Percentiles rank a stretch among this genome's conserved stretches.
phyloP scores from a whole-genome alignment of 2,797 vertebrate species.

The Rachycentron canadum region DNA sequence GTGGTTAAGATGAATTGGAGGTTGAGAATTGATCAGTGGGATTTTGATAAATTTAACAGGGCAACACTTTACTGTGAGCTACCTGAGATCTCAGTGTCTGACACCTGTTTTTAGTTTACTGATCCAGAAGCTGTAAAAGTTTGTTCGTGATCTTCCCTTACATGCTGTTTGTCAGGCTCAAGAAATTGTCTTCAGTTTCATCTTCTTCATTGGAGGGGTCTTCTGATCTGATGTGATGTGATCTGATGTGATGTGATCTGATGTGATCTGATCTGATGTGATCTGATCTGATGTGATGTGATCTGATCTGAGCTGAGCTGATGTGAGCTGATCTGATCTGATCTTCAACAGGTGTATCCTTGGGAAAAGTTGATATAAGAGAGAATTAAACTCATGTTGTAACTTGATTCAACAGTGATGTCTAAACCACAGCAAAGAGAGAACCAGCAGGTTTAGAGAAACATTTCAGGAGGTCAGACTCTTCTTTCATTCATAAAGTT shows the following conservation, averaged over 20 bases:
- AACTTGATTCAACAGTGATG: background rate
- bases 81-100: too few relatives aligned
- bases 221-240: too few relatives aligned
- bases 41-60: too few relatives aligned
- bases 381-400: background rate
- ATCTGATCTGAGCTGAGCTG: too few relatives aligned
- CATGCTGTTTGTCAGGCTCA: background rate
- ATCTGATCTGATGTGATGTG: too few relatives aligned
- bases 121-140: background rate
- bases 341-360: background rate
- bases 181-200: background rate
- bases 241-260: too few relatives aligned
- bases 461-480: background rate
- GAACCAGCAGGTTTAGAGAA: background rate
- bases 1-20: background rate
- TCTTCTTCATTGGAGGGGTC: background rate
- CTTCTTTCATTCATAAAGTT: slow-evolving; percentile 5
- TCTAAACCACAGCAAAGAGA: background rate
- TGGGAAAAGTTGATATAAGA: too few relatives aligned
- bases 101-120: background rate
- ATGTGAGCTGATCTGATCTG: too few relatives aligned
- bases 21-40: background rate
- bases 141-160: background rate
- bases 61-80: too few relatives aligned
- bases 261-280: too few relatives aligned